Evolutionary conservation across 1,140 invertebrate genomes (phyloP).

Genomic region (Drosophila ambigua): DNA sequence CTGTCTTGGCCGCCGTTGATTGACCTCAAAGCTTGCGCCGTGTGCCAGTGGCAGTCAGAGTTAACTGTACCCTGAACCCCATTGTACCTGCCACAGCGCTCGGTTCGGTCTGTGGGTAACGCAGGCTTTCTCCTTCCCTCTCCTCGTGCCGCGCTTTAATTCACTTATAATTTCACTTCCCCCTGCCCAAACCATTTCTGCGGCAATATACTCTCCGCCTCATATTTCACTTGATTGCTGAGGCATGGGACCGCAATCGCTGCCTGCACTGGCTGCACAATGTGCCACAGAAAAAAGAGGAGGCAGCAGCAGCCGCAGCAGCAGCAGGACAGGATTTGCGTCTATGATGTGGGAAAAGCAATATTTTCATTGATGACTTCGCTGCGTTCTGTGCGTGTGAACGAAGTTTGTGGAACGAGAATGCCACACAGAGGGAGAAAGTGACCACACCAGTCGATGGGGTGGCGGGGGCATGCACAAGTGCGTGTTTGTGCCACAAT

Average conservation of each 20-base stretch:
- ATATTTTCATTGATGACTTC: conserved; percentile 54
- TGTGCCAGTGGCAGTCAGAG: conserved; percentile 18
- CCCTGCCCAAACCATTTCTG: conserved; percentile 1
- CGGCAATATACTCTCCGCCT: conserved; percentile 32
- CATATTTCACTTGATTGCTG: conserved; percentile 66
- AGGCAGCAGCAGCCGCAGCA: background rate
- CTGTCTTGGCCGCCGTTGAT: conserved; percentile 45
- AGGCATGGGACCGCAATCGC: conserved; percentile 34
- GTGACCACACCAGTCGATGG: conserved; percentile 2
- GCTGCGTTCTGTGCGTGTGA: conserved; percentile 27
- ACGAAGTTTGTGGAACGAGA: background rate
- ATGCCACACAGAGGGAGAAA: conserved; percentile 12
- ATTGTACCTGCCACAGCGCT: conserved; percentile 10
- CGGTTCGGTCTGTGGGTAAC: conserved; percentile 24
- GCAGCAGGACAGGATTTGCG: conserved; percentile 30
- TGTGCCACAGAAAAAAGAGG: background rate
- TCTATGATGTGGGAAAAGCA: conserved; percentile 62
- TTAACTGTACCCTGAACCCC: conserved; percentile 58
- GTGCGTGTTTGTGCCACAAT: background rate
- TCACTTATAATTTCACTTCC: conserved; percentile 68
- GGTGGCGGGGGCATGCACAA: background rate
- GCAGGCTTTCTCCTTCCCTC: conserved; percentile 14
- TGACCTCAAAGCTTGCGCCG: conserved; percentile 73
- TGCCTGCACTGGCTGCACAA: conserved; percentile 26
- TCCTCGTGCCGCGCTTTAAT: conserved; percentile 55